Base-by-base conservation (phyloP, 2,888 invertebrate species). In the Leistus spinibarbis region DNA sequence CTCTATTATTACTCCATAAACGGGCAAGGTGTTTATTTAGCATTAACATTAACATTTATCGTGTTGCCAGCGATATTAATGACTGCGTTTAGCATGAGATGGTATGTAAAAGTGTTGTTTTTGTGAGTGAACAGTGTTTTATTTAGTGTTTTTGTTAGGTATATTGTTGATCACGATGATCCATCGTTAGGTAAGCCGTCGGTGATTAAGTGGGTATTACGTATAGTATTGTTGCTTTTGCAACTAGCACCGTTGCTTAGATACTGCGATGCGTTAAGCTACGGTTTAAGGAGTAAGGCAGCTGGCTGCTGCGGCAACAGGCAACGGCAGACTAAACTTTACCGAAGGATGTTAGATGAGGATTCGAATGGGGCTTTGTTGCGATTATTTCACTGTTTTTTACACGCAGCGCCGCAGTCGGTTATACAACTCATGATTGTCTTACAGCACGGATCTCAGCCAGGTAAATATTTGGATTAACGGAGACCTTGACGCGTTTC, bases 31-130 rank as follows among this genome's bases (percentile, higher is more conserved):
- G 79, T 84, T 76, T 86, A 87, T 83, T 88, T 88, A 81, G 85
- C 85, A 20, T 81, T 88, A 78, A 88, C 88, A n/a, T 81, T 88
- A 70, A 84, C 86, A 4, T 88, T 88, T 80, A 82, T 88, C 66
- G 80, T 87, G 66, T 80, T 88, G 68, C 88, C 88, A 77, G 87
- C 88, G 7, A 78, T 88, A 68, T 82, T 87, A 77, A 88, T 87
- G 83, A 88, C 87, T 17, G 86, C 86, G 24, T 84, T 88, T 77
- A 88, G 87, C 80, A 83, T 88, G 77, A 80, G 87, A 83, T 88
- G 88, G 88, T 86, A 83, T 83, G 84, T 57, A 57, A 9, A 57
- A 57, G 3, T 57, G 9, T 53, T 9, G 16, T 16, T 19, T 10
- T 13, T 57, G 16, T n/a, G 16, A n/a, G 57, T 16, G 16, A 5